These are phyloP conservation scores for Chiloscyllium punctatum DNA, from an alignment of 2,797 vertebrate species.

Conservation along the genomic window DNA sequence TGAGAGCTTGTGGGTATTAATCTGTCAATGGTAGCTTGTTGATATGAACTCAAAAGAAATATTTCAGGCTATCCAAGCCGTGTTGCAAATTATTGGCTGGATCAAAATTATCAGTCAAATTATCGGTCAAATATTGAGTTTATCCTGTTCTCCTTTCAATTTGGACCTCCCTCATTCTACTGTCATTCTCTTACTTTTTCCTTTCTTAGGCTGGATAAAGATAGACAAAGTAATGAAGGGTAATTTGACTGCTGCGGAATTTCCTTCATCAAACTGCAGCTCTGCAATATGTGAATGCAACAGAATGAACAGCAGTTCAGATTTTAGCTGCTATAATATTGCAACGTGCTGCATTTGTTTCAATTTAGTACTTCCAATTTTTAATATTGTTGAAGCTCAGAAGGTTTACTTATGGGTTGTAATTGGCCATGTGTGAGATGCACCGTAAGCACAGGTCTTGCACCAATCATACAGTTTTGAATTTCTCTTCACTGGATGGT, in stretches of 20 bases:
- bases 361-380: background rate
- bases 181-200: background rate
- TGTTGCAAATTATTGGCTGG: background rate
- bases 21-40: background rate
- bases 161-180: background rate
- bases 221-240: background rate
- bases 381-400: background rate
- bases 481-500: too few relatives aligned
- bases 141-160: background rate
- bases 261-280: background rate
- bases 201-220: background rate
- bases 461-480: too few relatives aligned
- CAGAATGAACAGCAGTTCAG: background rate
- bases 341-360: background rate
- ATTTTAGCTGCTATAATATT: background rate
- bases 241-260: background rate
- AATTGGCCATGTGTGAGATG: background rate
- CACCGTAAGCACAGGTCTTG: too few relatives aligned
- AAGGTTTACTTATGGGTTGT: background rate
- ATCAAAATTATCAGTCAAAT: too few relatives aligned
- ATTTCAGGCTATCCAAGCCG: background rate
- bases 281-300: background rate
- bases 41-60: background rate
- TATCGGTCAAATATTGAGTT: too few relatives aligned
- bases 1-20: background rate